A percentile compares a stretch with the other conserved stretches of the same genome.
phyloP scores from a whole-genome alignment of 2,797 vertebrate species.

The Tadarida brasiliensis region DNA sequence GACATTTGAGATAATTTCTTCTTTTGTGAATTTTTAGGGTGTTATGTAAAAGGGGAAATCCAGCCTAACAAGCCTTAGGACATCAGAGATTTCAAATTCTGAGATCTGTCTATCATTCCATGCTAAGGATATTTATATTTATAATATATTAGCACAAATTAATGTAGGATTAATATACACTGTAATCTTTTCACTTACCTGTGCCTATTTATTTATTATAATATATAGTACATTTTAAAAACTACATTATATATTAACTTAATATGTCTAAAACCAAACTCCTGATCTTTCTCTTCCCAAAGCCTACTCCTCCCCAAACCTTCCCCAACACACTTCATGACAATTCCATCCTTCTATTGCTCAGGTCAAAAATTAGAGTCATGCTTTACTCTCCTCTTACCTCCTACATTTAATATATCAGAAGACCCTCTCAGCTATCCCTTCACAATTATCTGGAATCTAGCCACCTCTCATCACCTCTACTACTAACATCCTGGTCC shows the following conservation, averaged over 20 bases:
- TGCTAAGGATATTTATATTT: constrained; percentile 34
- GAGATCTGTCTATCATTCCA: not conserved
- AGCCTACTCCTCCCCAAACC: not conserved
- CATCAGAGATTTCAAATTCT: constrained; percentile 44
- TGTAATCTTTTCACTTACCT: not conserved
- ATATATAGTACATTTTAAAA: not conserved
- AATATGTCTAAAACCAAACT: constrained; percentile 30
- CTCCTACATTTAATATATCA: not conserved
- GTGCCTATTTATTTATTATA: not conserved
- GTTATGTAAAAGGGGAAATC: constrained; percentile 62
- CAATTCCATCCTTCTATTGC: not conserved
- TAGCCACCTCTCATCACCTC: not conserved
- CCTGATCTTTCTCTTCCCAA: not conserved
- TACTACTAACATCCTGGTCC: not conserved
- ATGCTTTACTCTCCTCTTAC: not conserved
- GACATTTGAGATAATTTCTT: constrained; percentile 80
- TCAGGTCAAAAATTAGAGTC: not conserved
- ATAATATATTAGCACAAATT: not conserved
- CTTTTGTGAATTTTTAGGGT: constrained; percentile 73
- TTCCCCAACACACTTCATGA: not conserved
- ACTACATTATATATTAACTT: not conserved
- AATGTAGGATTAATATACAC: not conserved
- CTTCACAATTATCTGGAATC: not conserved
- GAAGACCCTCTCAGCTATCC: not conserved
- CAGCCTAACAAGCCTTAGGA: constrained; percentile 57